phyloP scores from a whole-genome alignment of 2,888 invertebrate genomes.

The Lutraria lutraria region DNA sequence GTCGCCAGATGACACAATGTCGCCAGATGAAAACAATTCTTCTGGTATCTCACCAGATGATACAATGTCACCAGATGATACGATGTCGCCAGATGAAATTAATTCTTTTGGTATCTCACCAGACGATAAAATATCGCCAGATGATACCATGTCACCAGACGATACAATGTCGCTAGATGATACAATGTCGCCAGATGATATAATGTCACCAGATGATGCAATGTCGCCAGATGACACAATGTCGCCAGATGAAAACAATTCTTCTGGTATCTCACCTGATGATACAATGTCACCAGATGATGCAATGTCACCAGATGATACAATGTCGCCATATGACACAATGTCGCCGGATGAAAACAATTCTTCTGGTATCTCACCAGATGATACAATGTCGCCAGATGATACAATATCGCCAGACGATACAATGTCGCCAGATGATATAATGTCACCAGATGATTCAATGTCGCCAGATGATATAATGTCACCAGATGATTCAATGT shows the following conservation, averaged over 20 bases:
- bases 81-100: not conserved
- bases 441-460: constrained; percentile 23
- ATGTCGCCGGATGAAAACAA: constrained; percentile 3
- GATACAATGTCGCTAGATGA: constrained; percentile 6
- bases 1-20: not conserved
- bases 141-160: not conserved
- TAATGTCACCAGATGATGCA: not conserved
- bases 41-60: not conserved
- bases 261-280: constrained; percentile 23
- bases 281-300: constrained; percentile 14
- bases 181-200: not conserved
- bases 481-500: constrained; percentile 7
- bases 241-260: not conserved
- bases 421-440: not conserved
- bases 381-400: constrained; percentile 6
- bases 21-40: not conserved
- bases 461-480: not conserved
- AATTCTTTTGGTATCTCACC: constrained; percentile 5
- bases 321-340: constrained; percentile 2
- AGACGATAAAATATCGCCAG: constrained; percentile 5
- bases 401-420: constrained; percentile 1
- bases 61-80: not conserved
- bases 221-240: not conserved
- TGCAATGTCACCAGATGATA: constrained; percentile 9
- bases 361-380: not conserved